Conservation (phyloP, 2,888 invertebrate genomes). For the Lochmaea capreae region DNA sequence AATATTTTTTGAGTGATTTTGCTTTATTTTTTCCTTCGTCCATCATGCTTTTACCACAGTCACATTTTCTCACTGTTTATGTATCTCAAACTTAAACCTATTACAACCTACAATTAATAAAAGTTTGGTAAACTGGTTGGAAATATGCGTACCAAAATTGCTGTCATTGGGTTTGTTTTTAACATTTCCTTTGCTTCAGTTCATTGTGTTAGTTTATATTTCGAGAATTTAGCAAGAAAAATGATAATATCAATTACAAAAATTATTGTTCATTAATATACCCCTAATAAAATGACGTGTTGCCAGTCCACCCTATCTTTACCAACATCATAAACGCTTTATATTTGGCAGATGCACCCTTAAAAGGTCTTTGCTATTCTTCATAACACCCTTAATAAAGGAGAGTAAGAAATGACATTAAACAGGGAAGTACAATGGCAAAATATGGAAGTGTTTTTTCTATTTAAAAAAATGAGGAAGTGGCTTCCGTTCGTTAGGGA, state of each 20-base stretch:
- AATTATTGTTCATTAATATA: slow-evolving; percentile 21
- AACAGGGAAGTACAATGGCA: slow-evolving; percentile 19
- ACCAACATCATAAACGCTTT: slow-evolving; percentile 48
- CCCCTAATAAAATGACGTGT: slow-evolving; percentile 4
- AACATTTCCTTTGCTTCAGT: no score
- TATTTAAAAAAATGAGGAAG: background rate
- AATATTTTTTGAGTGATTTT: no score
- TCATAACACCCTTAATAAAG: slow-evolving; percentile 43
- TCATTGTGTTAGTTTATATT: background rate
- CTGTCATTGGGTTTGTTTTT: no score
- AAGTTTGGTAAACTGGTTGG: no score
- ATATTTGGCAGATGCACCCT: slow-evolving; percentile 46
- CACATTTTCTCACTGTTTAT: no score
- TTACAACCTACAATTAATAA: no score
- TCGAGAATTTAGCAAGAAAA: background rate
- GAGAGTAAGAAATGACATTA: slow-evolving; percentile 26
- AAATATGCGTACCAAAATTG: no score
- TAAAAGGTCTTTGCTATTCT: slow-evolving; percentile 47
- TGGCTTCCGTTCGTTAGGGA: background rate
- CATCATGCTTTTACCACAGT: no score
- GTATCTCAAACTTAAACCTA: no score
- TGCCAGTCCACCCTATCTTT: slow-evolving; percentile 15
- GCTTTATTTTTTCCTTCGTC: no score
- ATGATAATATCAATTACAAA: background rate
- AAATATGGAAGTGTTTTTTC: background rate